A percentile compares a stretch with the other conserved stretches of the same genome.
Evolutionary conservation across 2,888 invertebrate genomes (phyloP).

Genomic region (Nebria brevicollis): DNA sequence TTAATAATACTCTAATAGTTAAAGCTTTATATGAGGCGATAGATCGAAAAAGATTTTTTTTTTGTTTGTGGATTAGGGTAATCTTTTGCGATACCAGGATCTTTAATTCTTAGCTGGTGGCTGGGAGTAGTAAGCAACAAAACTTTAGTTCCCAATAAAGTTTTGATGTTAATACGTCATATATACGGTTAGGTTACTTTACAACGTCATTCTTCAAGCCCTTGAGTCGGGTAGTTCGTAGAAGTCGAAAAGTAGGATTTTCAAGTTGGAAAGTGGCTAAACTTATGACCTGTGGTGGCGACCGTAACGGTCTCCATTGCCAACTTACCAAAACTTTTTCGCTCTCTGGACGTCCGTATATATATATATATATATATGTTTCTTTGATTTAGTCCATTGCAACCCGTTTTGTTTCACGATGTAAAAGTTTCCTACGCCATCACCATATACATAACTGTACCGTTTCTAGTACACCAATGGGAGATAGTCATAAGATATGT

Average conservation of each 20-base stretch:
- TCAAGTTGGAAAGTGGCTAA: slow-evolving; percentile 3
- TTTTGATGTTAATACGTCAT: not conserved
- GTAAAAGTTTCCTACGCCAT: not conserved
- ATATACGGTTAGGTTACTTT: not conserved
- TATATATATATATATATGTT: not conserved
- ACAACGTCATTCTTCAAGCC: not conserved
- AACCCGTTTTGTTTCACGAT: not conserved
- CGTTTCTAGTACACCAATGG: not conserved
- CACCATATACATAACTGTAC: not conserved
- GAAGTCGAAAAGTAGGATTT: not conserved
- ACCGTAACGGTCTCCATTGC: slow-evolving; percentile 13
- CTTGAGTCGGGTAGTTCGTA: not conserved
- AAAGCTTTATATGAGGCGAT: too few relatives aligned
- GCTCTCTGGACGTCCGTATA: slow-evolving; percentile 6
- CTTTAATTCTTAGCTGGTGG: too few relatives aligned
- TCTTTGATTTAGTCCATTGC: slow-evolving; percentile 17
- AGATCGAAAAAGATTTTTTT: too few relatives aligned
- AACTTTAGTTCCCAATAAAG: not conserved
- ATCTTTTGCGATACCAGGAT: too few relatives aligned
- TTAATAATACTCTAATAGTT: too few relatives aligned
- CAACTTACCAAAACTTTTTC: slow-evolving; percentile 8
- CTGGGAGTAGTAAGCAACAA: too few relatives aligned
- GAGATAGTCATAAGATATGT: not conserved
- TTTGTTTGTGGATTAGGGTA: too few relatives aligned
- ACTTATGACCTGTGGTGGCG: slow-evolving; percentile 21